Percentiles rank a stretch among this genome's conserved stretches.
Conservation (phyloP, 1,140 invertebrate species). For the Trichogramma pretiosum region DNA sequence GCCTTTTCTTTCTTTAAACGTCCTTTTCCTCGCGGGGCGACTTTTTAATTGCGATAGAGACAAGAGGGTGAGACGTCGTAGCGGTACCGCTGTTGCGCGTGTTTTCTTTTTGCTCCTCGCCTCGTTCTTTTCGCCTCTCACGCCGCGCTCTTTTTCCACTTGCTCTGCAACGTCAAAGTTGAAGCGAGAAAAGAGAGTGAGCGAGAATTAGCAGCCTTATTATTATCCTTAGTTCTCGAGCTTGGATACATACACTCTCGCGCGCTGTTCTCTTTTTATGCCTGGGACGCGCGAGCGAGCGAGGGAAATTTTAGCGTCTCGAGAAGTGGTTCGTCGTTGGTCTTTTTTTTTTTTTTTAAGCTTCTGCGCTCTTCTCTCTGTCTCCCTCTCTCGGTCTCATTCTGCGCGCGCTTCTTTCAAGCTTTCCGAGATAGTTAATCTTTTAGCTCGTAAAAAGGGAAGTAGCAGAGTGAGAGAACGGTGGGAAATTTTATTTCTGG, state of each 20-base stretch:
- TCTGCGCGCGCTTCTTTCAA: slow-evolving; percentile 4
- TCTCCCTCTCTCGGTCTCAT: slow-evolving; percentile 2
- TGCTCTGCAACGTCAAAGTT: slow-evolving; percentile 40
- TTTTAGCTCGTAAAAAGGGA: slow-evolving; percentile 7
- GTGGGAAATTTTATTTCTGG: slow-evolving; percentile 6
- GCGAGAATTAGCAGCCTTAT: slow-evolving; percentile 44
- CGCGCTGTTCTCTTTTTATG: slow-evolving; percentile 15
- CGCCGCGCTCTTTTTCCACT: no score
- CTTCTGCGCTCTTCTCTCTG: slow-evolving; percentile 3
- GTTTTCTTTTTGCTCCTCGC: no score
- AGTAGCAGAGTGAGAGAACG: no score
- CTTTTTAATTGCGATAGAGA: no score
- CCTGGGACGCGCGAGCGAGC: not conserved
- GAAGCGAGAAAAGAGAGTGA: no score
- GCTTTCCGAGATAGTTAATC: slow-evolving; percentile 10
- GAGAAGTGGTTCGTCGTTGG: slow-evolving; percentile 1
- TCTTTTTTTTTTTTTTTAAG: slow-evolving; percentile 1
- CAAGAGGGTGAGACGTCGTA: no score
- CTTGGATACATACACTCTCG: no score
- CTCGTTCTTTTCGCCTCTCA: no score
- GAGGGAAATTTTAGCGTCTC: slow-evolving; percentile 1
- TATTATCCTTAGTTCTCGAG: slow-evolving; percentile 31
- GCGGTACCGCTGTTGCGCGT: no score
- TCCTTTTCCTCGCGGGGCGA: not conserved
- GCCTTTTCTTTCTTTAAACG: slow-evolving; percentile 16